Conservation (phyloP, 2,888 invertebrate species). For the Lobophora halterata region DNA sequence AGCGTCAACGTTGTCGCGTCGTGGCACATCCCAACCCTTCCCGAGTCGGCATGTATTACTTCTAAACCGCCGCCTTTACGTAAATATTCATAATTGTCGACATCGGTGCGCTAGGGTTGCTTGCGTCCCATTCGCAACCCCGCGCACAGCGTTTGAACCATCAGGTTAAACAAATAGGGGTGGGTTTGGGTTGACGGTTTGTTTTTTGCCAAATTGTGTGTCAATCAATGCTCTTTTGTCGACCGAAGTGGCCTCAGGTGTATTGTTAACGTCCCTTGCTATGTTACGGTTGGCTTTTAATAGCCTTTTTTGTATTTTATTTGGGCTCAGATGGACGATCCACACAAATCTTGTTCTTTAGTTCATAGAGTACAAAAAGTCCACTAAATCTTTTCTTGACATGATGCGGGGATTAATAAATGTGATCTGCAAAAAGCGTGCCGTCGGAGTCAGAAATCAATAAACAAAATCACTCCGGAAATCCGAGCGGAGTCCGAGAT, state of each 20-base stretch:
- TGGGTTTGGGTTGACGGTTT: slow-evolving; percentile 25
- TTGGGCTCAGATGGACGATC: slow-evolving; percentile 40
- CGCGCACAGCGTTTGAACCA: slow-evolving; percentile 27
- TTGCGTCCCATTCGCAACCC: slow-evolving; percentile 28
- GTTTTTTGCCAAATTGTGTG: slow-evolving; percentile 35
- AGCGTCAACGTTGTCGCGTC: slow-evolving; percentile 16
- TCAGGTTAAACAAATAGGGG: slow-evolving; percentile 27
- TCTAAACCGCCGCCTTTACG: slow-evolving; percentile 54
- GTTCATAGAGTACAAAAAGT: slow-evolving; percentile 49
- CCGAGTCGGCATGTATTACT: slow-evolving; percentile 58
- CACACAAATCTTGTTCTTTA: slow-evolving; percentile 44
- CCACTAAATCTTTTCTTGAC: slow-evolving; percentile 61
- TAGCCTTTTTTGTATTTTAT: slow-evolving; percentile 28
- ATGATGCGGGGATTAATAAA: slow-evolving; percentile 71
- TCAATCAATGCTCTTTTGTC: slow-evolving; percentile 52
- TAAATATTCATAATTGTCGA: slow-evolving; percentile 65
- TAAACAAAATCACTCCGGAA: slow-evolving; percentile 80
- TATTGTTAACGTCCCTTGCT: slow-evolving; percentile 42
- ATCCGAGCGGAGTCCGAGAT: slow-evolving; percentile 78
- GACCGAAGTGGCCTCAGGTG: slow-evolving; percentile 54
- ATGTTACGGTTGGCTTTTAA: slow-evolving; percentile 30
- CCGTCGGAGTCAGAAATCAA: slow-evolving; percentile 73
- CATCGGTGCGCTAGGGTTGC: slow-evolving; percentile 45
- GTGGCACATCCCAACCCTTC: slow-evolving; percentile 49
- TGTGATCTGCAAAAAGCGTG: slow-evolving; percentile 53